Percentiles rank a stretch among this genome's conserved stretches.
phyloP scores from a whole-genome alignment of 2,888 invertebrate species.

The Salpingus planirostris region DNA sequence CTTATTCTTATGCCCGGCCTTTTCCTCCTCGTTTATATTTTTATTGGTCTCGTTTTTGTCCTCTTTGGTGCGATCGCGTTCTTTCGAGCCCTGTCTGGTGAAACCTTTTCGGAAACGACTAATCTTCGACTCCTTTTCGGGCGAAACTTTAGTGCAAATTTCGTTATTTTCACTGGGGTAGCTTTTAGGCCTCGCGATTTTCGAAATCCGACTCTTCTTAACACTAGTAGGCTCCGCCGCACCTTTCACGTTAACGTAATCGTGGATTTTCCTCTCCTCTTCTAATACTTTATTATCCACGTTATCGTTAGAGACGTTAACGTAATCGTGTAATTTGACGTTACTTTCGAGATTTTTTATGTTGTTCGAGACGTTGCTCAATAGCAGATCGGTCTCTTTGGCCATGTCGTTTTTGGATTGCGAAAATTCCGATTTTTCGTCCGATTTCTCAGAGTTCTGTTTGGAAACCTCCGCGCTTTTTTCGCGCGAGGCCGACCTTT shows the following conservation, averaged over 20 bases:
- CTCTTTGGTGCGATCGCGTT: slow-evolving; percentile 26
- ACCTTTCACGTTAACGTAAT: slow-evolving; percentile 29
- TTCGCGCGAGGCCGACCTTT: slow-evolving; percentile 31
- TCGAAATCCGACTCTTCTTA: slow-evolving; percentile 40
- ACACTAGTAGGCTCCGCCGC: slow-evolving; percentile 11
- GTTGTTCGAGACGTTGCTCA: slow-evolving; percentile 31
- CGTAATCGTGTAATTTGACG: slow-evolving; percentile 30
- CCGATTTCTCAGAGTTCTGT: no score
- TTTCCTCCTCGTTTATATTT: slow-evolving; percentile 29
- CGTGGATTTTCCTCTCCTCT: slow-evolving; percentile 18
- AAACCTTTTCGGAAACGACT: slow-evolving; percentile 29
- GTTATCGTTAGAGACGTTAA: slow-evolving; percentile 19
- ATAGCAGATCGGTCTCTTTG: slow-evolving; percentile 26
- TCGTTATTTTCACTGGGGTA: slow-evolving; percentile 45
- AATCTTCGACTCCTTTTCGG: slow-evolving; percentile 52
- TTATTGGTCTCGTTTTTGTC: slow-evolving; percentile 29
- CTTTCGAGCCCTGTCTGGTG: slow-evolving; percentile 22
- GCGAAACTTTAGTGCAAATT: slow-evolving; percentile 30
- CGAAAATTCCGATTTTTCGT: no score
- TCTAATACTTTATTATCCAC: slow-evolving; percentile 8
- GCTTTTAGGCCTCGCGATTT: slow-evolving; percentile 48
- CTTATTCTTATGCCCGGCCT: slow-evolving; percentile 42
- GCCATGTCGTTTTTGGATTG: slow-evolving; percentile 5
- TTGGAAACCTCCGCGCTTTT: slow-evolving; percentile 8
- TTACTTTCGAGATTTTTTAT: slow-evolving; percentile 33